phyloP scores from a whole-genome alignment of 2,888 invertebrate genomes.

The Uloborus plumipes region DNA sequence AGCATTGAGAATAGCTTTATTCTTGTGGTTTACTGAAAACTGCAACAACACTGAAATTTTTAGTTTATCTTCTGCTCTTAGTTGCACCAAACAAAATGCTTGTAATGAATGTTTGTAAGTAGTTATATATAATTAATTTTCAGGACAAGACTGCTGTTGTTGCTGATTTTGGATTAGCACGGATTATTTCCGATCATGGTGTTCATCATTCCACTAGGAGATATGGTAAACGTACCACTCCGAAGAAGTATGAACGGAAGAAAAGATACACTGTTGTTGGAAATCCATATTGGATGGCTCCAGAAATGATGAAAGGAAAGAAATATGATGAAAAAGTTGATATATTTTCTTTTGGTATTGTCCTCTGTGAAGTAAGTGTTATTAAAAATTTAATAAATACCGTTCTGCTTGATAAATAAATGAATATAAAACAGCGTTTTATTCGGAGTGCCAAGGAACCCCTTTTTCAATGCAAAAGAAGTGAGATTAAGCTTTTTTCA shows the following conservation, averaged over 20 bases:
- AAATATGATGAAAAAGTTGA: constrained; percentile 97
- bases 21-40: too few species aligned
- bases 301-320: constrained; percentile 97
- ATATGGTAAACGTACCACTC: constrained; percentile 71
- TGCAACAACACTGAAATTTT: too few species aligned
- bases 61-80: too few species aligned
- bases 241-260: constrained; percentile 79
- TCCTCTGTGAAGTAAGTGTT: constrained; percentile 86
- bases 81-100: too few species aligned
- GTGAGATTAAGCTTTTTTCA: too few species aligned
- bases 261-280: constrained; percentile 96
- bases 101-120: not conserved
- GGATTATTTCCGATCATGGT: constrained; percentile 72
- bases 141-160: constrained; percentile 92
- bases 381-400: too few species aligned
- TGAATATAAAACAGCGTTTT: too few species aligned
- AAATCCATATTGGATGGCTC: constrained; percentile 99
- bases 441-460: too few species aligned
- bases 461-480: too few species aligned
- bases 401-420: too few species aligned
- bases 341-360: constrained; percentile 95
- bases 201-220: constrained; percentile 64
- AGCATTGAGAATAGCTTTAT: too few species aligned
- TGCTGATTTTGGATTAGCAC: constrained; percentile 93
- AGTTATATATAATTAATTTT: constrained; percentile 57